These are phyloP conservation scores for Diglossa cyanea DNA, from an alignment of 2,797 vertebrate species.

Conservation along the genomic window DNA sequence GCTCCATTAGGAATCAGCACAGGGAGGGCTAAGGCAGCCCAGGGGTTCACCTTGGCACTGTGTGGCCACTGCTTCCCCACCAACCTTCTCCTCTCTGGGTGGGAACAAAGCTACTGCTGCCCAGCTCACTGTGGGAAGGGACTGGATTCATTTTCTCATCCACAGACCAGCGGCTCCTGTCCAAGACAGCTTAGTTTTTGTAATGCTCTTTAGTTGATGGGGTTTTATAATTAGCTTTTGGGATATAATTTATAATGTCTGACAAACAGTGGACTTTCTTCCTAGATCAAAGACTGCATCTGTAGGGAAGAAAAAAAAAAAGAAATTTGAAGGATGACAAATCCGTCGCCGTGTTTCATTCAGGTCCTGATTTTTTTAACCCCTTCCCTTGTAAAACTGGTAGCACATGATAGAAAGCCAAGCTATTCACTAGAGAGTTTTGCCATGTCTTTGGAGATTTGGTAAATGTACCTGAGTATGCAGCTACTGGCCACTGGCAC, in stretches of 20 bases:
- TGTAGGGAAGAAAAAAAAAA: neutral
- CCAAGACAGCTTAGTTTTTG: neutral
- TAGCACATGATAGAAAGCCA: neutral
- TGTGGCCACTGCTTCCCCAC: rapidly evolving
- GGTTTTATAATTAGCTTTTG: neutral
- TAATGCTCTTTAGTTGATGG: neutral
- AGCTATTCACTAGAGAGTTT: neutral
- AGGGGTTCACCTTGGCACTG: rapidly evolving
- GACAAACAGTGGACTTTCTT: neutral
- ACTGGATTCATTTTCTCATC: neutral
- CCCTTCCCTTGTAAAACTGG: neutral
- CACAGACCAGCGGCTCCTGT: neutral
- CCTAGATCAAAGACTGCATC: neutral
- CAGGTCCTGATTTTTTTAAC: neutral
- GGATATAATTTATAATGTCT: neutral
- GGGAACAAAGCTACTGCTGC: neutral
- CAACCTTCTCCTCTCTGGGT: neutral
- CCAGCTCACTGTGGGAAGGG: neutral
- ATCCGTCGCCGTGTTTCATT: neutral
- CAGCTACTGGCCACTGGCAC: neutral
- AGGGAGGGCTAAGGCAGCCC: neutral
- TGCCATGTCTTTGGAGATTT: neutral
- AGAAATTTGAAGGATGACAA: neutral
- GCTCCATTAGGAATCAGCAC: rapidly evolving
- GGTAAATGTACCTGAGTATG: neutral